Evolutionary conservation across 1,140 invertebrate genomes (phyloP), one percentile per base, ranked within the genome.

Genomic region (Trichoplusia ni): DNA sequence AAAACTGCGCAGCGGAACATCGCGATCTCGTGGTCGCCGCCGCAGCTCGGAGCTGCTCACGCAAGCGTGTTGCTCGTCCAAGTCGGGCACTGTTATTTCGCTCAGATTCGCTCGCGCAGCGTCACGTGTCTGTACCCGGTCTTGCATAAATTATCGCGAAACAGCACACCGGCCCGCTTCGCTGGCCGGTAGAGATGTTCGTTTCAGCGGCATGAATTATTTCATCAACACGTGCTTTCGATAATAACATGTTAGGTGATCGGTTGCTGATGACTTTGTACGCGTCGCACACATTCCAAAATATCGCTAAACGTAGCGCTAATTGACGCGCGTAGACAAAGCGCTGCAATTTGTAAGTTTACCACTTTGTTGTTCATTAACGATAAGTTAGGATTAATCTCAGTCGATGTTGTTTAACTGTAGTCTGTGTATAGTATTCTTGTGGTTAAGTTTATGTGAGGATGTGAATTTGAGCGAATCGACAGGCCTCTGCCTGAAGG

Each of bases 291-390:
- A 89, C 86, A 89, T 89, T 89, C 86, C 86, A 89, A 83, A 85
- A 85, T 85, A 85, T 82, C 76, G 74, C 71, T 82, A 78, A n/a
- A 77, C 71, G 76, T 81, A 82, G 78, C 82, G 77, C 73, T 70
- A 77, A 42, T 71, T 78, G 78, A 79, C 79, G 78, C 81, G 73
- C 72, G 75, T 70, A 72, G 60, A 74, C 67, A 63, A 71, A 72
- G 81, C 84, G 81, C 82, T 82, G 75, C 83, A 75, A 70, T 76
- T 82, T 86, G 84, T 88, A 85, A 82, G 80, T 90, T 90, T 87
- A 87, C 87, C 87, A 90, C 87, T 90, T 85, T 87, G 87, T 90
- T 90, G 87, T 90, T 90, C 87, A 90, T 90, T 90, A 90, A 84
- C 78, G 82, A 79, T 88, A 90, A 88, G 85, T 82, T 88, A 87